Evolutionary conservation across 2,113 vertebrate species (phyloP).

Genomic region (Daphoenositta chrysoptera): DNA sequence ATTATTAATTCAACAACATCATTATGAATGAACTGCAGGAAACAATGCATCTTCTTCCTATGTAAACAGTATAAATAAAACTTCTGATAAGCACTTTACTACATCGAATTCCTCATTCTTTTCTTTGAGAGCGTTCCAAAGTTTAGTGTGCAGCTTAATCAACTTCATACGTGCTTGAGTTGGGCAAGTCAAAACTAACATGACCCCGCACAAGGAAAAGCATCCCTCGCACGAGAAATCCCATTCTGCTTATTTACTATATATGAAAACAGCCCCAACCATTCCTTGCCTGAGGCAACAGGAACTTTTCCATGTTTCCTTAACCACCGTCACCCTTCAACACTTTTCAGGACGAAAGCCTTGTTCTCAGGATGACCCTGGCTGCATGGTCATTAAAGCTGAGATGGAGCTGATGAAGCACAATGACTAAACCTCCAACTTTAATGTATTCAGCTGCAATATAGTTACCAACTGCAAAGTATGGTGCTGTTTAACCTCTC

Average conservation of each 20-base stretch:
- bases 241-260: slow-evolving; percentile 35
- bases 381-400: slow-evolving; percentile 11
- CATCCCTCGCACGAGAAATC: not conserved
- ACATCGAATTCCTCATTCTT: slow-evolving; percentile 4
- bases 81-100: slow-evolving; percentile 19
- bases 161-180: slow-evolving; percentile 30
- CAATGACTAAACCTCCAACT: not conserved
- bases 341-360: slow-evolving; percentile 26
- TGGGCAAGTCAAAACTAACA: slow-evolving; percentile 60
- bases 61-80: slow-evolving; percentile 20
- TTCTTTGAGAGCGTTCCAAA: slow-evolving; percentile 50
- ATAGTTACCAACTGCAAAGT: not conserved
- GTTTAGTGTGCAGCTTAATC: not conserved
- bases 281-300: slow-evolving; percentile 28
- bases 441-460: not conserved
- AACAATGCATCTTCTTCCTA: slow-evolving; percentile 34
- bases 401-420: slow-evolving; percentile 7
- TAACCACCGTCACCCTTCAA: not conserved
- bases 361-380: slow-evolving; percentile 28
- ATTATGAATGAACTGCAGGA: slow-evolving; percentile 6
- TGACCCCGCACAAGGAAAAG: not conserved
- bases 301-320: slow-evolving; percentile 33
- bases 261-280: slow-evolving; percentile 23
- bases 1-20: not conserved
- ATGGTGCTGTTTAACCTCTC: not conserved